phyloP scores from a whole-genome alignment of 1,140 invertebrate species.

The silkworm (Bombyx mori) region ASM3026992v2 NC_085115.1:6341501-6342000 shows the following conservation, averaged over 20 bases:
- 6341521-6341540: background rate
- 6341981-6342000: no score
- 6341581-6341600: conserved; percentile 82
- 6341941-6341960: no score
- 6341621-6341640: conserved; percentile 86
- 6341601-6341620: conserved; percentile 83
- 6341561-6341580: conserved; percentile 76
- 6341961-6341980: no score
- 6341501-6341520: no score
- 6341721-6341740: conserved; percentile 91
- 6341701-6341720: conserved; percentile 86
- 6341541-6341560: background rate
- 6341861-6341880: no score
- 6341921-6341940: no score
- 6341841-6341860: no score
- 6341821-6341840: conserved; percentile 74
- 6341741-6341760: conserved; percentile 90
- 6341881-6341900: no score
- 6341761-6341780: conserved; percentile 90
- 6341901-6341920: no score
- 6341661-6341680: conserved; percentile 90
- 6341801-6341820: conserved; percentile 93
- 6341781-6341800: conserved; percentile 91
- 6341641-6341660: conserved; percentile 85
- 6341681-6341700: conserved; percentile 87